These are phyloP conservation scores for Colinus virginianus DNA, from an alignment of 2,113 vertebrate genomes.

Conservation along the genomic window DNA sequence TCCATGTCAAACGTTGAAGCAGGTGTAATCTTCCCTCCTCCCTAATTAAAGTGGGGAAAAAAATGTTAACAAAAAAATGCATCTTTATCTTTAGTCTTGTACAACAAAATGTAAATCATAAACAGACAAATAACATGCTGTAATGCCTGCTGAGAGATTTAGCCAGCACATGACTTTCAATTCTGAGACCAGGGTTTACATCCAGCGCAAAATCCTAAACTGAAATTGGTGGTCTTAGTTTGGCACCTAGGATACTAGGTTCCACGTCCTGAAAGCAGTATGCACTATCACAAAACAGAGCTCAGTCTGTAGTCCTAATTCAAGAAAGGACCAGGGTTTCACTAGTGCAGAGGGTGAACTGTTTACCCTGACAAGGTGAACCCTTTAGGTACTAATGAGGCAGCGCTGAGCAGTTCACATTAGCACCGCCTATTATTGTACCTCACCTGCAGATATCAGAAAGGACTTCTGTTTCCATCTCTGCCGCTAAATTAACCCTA, in stretches of 20 bases:
- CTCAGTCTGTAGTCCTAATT: background rate
- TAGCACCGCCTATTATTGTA: background rate
- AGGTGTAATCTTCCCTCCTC: constrained; percentile 84
- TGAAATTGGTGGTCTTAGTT: background rate
- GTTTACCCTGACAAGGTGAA: background rate
- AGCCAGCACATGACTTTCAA: constrained; percentile 6
- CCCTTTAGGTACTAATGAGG: background rate
- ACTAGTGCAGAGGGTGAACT: background rate
- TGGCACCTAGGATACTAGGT: background rate
- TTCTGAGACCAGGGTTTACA: background rate
- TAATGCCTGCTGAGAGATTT: background rate
- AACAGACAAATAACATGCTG: background rate
- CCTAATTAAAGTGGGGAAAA: constrained; percentile 66
- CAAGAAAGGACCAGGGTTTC: background rate
- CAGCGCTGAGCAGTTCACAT: constrained; percentile 15
- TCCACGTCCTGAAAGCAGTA: constrained; percentile 21
- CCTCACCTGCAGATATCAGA: constrained; percentile 21
- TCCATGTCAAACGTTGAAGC: constrained; percentile 99
- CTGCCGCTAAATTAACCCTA: background rate
- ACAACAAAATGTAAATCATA: background rate
- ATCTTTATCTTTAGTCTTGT: background rate
- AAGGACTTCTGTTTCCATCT: constrained; percentile 26
- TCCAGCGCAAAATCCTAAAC: background rate
- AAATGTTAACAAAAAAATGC: constrained; percentile 18
- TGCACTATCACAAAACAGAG: background rate